phyloP scores from a whole-genome alignment of 2,888 invertebrate genomes.

The Drosophila falleni region DNA sequence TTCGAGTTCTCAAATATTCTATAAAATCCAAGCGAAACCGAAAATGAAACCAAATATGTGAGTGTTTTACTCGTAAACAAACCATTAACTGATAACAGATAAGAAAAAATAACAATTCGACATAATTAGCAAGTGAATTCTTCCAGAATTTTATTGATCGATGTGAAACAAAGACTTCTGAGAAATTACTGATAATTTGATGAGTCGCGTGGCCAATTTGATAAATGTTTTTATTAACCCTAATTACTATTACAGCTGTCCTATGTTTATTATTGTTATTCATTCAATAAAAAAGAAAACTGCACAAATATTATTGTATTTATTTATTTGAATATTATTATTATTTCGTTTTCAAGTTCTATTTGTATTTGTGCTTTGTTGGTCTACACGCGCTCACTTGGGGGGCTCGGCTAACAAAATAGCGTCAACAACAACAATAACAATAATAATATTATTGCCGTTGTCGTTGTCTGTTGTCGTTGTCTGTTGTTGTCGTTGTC shows the following conservation, averaged over 20 bases:
- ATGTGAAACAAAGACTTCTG: slow-evolving; percentile 35
- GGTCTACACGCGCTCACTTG: slow-evolving; percentile 36
- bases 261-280: slow-evolving; percentile 3
- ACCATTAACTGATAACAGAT: slow-evolving; percentile 77
- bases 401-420: slow-evolving; percentile 72
- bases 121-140: slow-evolving; percentile 37
- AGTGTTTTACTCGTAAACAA: slow-evolving; percentile 64
- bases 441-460: slow-evolving; percentile 20
- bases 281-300: slow-evolving; percentile 1
- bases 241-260: slow-evolving; percentile 10
- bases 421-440: slow-evolving; percentile 42
- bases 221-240: slow-evolving; percentile 9
- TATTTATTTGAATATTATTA: slow-evolving; percentile 41
- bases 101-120: slow-evolving; percentile 35
- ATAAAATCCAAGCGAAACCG: slow-evolving; percentile 19
- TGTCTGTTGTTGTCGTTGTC: slow-evolving; percentile 25
- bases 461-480: slow-evolving; percentile 30
- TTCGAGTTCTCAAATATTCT: slow-evolving; percentile 1
- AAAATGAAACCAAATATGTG: slow-evolving; percentile 20
- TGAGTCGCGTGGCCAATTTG: slow-evolving; percentile 28
- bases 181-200: slow-evolving; percentile 13
- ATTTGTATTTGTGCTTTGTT: slow-evolving; percentile 25
- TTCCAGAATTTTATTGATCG: slow-evolving; percentile 22
- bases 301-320: slow-evolving; percentile 49
- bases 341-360: slow-evolving; percentile 14